phyloP scores from a whole-genome alignment of 2,888 invertebrate species.

The Synergus japonicus region DNA sequence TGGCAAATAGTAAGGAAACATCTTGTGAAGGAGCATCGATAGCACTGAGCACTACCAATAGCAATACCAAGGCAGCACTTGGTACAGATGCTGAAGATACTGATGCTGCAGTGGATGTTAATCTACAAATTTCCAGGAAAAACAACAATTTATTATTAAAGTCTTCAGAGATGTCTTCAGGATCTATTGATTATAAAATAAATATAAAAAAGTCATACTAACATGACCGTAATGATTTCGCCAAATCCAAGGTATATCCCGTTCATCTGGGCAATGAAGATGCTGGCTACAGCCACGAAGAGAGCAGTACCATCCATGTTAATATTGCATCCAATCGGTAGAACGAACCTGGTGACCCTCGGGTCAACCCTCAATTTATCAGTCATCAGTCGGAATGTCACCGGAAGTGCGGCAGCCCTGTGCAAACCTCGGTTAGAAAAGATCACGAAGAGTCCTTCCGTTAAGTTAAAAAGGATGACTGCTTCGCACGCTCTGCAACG shows the following conservation, averaged over 20 bases:
- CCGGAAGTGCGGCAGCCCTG: slow-evolving; percentile 90
- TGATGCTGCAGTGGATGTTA: slow-evolving; percentile 92
- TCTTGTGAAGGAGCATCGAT: slow-evolving; percentile 90
- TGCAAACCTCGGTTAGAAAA: slow-evolving; percentile 71
- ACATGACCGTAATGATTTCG: slow-evolving; percentile 93
- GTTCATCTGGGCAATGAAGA: slow-evolving; percentile 93
- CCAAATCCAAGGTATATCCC: slow-evolving; percentile 88
- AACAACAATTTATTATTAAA: slow-evolving; percentile 3
- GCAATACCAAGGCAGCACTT: slow-evolving; percentile 89
- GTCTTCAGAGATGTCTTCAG: not conserved
- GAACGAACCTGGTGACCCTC: slow-evolving; percentile 90
- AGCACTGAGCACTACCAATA: slow-evolving; percentile 89
- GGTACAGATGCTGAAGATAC: slow-evolving; percentile 93
- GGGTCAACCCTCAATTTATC: slow-evolving; percentile 89
- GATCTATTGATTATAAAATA: slow-evolving; percentile 12
- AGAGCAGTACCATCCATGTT: slow-evolving; percentile 96
- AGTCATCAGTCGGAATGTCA: slow-evolving; percentile 92
- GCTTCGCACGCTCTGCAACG: slow-evolving; percentile 56
- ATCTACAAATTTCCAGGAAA: slow-evolving; percentile 77
- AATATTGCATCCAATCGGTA: slow-evolving; percentile 94
- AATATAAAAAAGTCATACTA: slow-evolving; percentile 68
- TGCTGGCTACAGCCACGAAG: slow-evolving; percentile 92
- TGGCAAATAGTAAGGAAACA: slow-evolving; percentile 89
- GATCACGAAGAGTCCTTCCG: slow-evolving; percentile 52
- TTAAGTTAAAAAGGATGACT: slow-evolving; percentile 52